Conservation (phyloP, 2,888 invertebrate genomes). For the Molanna angustata region DNA sequence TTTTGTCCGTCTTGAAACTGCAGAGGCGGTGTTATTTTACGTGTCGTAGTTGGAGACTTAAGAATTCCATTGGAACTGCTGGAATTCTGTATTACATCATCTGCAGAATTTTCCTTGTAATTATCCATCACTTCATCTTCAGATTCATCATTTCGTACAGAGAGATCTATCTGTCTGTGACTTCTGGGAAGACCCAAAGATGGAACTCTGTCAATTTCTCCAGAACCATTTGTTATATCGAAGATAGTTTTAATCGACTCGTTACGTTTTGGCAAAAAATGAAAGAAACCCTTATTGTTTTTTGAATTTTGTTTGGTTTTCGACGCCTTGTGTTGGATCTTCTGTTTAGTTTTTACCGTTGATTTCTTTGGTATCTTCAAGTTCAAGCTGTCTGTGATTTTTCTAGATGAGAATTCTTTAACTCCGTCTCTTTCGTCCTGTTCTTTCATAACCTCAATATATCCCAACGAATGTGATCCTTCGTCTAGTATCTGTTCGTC, state of each 20-base stretch:
- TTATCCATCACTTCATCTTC: conserved; percentile 51
- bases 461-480: conserved; percentile 50
- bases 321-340: conserved; percentile 44
- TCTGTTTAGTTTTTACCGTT: conserved; percentile 50
- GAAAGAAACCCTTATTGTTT: conserved; percentile 38
- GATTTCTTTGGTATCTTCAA: conserved; percentile 50
- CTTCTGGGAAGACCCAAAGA: conserved; percentile 48
- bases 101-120: conserved; percentile 23
- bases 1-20: conserved; percentile 47
- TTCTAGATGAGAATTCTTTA: conserved; percentile 44
- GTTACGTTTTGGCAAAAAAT: conserved; percentile 46
- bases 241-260: conserved; percentile 36
- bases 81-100: conserved; percentile 5
- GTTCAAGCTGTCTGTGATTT: conserved; percentile 52
- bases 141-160: conserved; percentile 46
- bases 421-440: conserved; percentile 30
- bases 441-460: conserved; percentile 46
- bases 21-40: conserved; percentile 44
- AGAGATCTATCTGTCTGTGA: conserved; percentile 48
- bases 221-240: conserved; percentile 43
- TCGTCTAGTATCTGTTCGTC: conserved; percentile 54
- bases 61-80: conserved; percentile 29
- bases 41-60: conserved; percentile 22
- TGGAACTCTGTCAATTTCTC: conserved; percentile 48
- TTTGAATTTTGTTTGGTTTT: conserved; percentile 37